Conservation (phyloP, 2,113 vertebrate species). For the Peromyscus maniculatus region DNA sequence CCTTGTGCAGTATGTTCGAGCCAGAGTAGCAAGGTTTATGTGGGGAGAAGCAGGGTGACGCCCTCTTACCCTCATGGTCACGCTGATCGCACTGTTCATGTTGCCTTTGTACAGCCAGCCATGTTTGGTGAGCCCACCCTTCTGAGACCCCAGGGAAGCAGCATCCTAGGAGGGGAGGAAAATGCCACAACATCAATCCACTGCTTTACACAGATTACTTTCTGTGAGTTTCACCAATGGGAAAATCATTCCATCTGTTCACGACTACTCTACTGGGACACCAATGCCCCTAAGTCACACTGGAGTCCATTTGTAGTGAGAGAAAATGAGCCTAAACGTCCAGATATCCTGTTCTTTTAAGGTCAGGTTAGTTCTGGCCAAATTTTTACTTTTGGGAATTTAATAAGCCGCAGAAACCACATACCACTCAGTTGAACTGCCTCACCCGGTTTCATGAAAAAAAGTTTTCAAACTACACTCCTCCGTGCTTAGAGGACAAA, state of each 20-base stretch:
- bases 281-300: neutral
- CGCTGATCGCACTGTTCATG: conserved; percentile 99
- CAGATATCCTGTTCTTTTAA: conserved; percentile 10
- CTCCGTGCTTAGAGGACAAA: conserved; percentile 64
- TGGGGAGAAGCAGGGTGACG: neutral
- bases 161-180: conserved; percentile 90
- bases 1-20: neutral
- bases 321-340: neutral
- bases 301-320: neutral
- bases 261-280: too few species aligned
- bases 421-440: conserved; percentile 49
- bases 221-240: neutral
- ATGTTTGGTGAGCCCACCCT: conserved; percentile 97
- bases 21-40: neutral
- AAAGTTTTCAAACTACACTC: conserved; percentile 73
- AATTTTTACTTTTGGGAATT: conserved; percentile 49
- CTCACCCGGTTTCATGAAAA: conserved; percentile 42
- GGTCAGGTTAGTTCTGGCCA: neutral
- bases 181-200: neutral
- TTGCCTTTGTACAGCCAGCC: conserved; percentile 99
- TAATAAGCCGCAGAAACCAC: conserved; percentile 63
- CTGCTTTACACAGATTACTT: fast-evolving
- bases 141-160: conserved; percentile 97
- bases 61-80: conserved; percentile 97
- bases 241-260: neutral